These are phyloP conservation scores for Momotus momota DNA, from an alignment of 2,797 vertebrate genomes.

Conservation along the genomic window DNA sequence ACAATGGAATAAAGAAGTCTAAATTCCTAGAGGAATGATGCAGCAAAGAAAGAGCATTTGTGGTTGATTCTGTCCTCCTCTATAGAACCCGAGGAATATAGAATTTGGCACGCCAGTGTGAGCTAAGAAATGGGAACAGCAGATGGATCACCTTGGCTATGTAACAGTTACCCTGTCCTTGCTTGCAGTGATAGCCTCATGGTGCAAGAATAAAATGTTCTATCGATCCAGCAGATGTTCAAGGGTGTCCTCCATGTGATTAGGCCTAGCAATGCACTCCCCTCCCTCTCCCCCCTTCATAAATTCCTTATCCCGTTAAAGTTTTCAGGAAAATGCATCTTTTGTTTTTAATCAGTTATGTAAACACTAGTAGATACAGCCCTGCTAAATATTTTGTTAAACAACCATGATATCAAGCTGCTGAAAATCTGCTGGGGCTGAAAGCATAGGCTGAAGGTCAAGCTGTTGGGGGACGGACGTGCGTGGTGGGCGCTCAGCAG, in stretches of 20 bases:
- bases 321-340: background rate
- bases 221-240: background rate
- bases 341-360: background rate
- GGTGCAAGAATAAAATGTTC: constrained; percentile 17
- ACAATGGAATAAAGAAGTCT: background rate
- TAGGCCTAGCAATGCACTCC: background rate
- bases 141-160: background rate
- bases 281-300: no score
- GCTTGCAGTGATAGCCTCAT: constrained; percentile 36
- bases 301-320: background rate
- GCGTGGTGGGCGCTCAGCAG: accelerated
- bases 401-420: background rate
- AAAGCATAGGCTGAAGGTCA: background rate
- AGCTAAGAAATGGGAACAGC: background rate
- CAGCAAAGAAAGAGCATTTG: background rate
- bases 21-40: background rate
- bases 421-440: background rate
- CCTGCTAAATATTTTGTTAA: background rate
- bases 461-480: background rate
- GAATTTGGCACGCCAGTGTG: background rate
- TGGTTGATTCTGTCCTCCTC: background rate
- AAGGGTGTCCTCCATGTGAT: background rate
- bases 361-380: background rate
- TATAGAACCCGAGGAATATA: accelerated
- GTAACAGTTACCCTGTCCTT: constrained; percentile 46